Conservation (phyloP, 2,888 invertebrate species). For the Tanytarsus gracilentus region DNA sequence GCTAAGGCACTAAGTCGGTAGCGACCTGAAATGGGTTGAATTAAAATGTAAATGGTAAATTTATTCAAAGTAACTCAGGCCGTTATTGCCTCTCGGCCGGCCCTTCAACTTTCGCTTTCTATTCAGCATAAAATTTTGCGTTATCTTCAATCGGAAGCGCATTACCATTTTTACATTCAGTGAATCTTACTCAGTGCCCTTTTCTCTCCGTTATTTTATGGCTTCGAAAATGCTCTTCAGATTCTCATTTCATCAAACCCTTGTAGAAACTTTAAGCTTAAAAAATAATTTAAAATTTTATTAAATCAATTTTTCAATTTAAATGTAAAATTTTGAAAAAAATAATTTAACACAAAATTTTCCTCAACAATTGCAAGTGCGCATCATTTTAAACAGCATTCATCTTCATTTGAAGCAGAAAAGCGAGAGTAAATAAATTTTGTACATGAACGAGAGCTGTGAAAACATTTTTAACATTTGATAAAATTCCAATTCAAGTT, state of each 20-base stretch:
- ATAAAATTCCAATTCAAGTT: conserved; percentile 10
- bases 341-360: too few species aligned
- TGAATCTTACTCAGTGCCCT: neutral
- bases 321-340: too few species aligned
- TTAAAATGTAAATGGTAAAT: conserved; percentile 24
- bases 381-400: too few species aligned
- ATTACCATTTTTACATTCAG: conserved; percentile 11
- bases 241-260: neutral
- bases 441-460: too few species aligned
- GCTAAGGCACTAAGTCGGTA: neutral
- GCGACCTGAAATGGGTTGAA: conserved; percentile 24
- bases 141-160: conserved; percentile 19
- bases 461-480: too few species aligned
- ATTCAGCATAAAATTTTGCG: neutral
- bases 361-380: too few species aligned
- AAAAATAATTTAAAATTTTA: too few species aligned
- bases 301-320: too few species aligned
- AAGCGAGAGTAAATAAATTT: too few species aligned
- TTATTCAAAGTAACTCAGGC: conserved; percentile 13
- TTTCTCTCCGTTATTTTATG: neutral
- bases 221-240: too few species aligned
- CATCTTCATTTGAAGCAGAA: too few species aligned
- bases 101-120: neutral
- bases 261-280: conserved; percentile 20
- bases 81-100: neutral